Evolutionary conservation across 2,797 vertebrate genomes (phyloP).

Genomic region (Myripristis jacobus): DNA sequence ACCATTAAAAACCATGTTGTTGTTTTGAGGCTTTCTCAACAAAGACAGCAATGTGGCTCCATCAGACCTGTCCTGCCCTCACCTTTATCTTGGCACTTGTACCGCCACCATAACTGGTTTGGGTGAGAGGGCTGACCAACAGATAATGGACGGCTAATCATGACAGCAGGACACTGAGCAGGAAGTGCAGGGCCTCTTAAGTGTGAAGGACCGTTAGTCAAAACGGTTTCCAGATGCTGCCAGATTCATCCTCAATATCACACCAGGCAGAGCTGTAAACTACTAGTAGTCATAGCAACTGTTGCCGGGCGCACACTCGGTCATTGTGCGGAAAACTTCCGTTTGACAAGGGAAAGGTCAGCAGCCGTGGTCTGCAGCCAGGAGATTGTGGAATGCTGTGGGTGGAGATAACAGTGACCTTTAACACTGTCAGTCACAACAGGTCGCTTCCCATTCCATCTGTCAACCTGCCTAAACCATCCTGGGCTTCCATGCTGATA

Average conservation of each 20-base stretch:
- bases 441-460: constrained; percentile 3
- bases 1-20: neutral
- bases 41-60: neutral
- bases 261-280: constrained; percentile 9
- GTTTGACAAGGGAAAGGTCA: constrained; percentile 41
- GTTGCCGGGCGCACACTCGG: constrained; percentile 36
- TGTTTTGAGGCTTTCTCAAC: neutral
- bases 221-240: too few species aligned
- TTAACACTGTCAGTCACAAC: constrained; percentile 33
- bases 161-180: constrained; percentile 2
- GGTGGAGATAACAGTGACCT: constrained; percentile 50
- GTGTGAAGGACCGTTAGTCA: neutral
- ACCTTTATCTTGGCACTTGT: neutral
- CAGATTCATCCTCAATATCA: neutral
- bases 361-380: constrained; percentile 32
- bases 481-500: neutral
- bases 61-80: neutral
- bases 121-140: neutral
- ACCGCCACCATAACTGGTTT: neutral
- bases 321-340: constrained; percentile 24
- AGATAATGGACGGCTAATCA: too few species aligned
- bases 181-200: neutral
- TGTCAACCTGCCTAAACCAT: constrained; percentile 9
- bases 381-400: constrained; percentile 48
- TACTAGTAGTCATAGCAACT: constrained; percentile 24